Conservation (phyloP, 2,113 vertebrate genomes). For the Neotragus pygmaeus region DNA sequence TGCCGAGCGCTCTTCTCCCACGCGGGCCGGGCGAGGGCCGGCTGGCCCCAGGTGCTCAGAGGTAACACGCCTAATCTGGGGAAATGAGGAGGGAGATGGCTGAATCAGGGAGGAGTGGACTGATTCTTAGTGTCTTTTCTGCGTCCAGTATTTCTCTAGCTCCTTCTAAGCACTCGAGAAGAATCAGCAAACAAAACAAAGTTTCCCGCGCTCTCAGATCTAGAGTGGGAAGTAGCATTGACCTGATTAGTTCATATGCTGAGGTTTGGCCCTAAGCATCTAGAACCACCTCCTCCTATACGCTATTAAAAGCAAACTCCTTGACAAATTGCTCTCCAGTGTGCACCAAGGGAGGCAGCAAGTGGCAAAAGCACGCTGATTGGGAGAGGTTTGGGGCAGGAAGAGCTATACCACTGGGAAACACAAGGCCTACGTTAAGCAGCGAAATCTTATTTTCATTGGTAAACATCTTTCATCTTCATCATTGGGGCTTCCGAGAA, state of each 20-base stretch:
- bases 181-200: background rate
- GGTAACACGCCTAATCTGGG: background rate
- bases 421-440: background rate
- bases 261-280: background rate
- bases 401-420: background rate
- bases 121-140: background rate
- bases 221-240: background rate
- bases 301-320: background rate
- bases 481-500: background rate
- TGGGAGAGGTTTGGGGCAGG: background rate
- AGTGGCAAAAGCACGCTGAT: background rate
- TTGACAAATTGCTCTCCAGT: background rate
- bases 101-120: background rate
- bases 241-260: background rate
- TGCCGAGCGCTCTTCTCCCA: background rate
- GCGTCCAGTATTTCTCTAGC: background rate
- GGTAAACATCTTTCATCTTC: constrained; percentile 22
- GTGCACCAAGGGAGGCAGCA: background rate
- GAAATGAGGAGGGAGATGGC: background rate
- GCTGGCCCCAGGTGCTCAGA: too few species aligned
- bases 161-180: background rate
- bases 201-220: background rate
- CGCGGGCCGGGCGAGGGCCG: rapidly evolving
- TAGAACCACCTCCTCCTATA: background rate
- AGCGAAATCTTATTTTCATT: background rate